Evolutionary conservation across 2,888 invertebrate genomes (phyloP), one percentile per base, ranked within the genome.

Genomic region (Quadriops clusia): DNA sequence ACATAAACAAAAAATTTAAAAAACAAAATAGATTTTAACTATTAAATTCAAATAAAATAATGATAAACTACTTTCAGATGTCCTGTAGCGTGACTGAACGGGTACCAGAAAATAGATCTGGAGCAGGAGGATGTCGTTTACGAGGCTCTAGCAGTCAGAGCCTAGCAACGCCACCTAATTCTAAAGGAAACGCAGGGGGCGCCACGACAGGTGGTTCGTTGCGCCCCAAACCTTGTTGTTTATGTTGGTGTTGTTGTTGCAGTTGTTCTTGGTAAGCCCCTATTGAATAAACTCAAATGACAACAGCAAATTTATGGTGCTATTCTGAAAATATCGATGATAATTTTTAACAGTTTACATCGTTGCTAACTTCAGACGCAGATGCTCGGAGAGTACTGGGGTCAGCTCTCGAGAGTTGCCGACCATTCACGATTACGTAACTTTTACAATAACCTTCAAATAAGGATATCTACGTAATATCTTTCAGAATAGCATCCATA

Each of bases 171-270:
- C 54, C 59, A 39, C 56, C 58, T 28, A 58, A 55, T 47, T 55
- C 58, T 23, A 53, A 56, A 41, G 51, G 47, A 32, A 49, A 43
- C 41, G 46, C 28, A 44, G 44, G 18, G 46, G 47, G 20, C 45
- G 47, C 45, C 41, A 44, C 27, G 46, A 51, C 30, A 47, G 45
- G 45, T 37, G 50, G 41, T 45, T 50, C 56, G 39, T 44, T 58
- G 38, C 62, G 67, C 30, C 63, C 64, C 43, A 72, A 72, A 53
- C 70, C 70, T 27, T 74, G 75, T 54, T 74, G 74, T 54, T 69
- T 74, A 46, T 74, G 75, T 48, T 74, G 72, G 71, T 76, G 75
- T 54, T 77, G 76, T 51, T 76, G 76, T 58, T 77, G 76, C 60
- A 73, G 73, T 56, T 77, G 76, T 60, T 73, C 73, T 53, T 76